A percentile compares a stretch with the other conserved stretches of the same genome.
Conservation (phyloP, 1,140 invertebrate species). For the Drosophila simulans region DNA sequence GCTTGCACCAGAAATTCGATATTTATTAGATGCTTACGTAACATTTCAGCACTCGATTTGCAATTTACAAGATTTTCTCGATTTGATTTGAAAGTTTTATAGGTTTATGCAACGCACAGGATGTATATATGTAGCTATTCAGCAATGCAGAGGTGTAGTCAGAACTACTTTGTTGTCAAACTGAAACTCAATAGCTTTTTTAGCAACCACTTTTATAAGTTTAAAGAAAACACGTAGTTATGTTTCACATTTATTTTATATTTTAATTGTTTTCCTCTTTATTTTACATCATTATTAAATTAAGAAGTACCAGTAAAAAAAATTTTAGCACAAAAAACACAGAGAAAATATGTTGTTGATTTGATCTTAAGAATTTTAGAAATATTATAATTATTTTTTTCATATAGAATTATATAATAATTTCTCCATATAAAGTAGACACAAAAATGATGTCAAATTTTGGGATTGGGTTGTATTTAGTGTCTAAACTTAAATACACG, state of each 20-base stretch:
- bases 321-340: conserved; percentile 37
- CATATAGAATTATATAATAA: conserved; percentile 36
- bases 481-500: conserved; percentile 43
- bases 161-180: conserved; percentile 21
- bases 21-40: conserved; percentile 78
- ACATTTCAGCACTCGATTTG: conserved; percentile 38
- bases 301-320: conserved; percentile 48
- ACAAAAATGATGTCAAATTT: conserved; percentile 65
- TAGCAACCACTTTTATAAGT: neutral
- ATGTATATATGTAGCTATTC: conserved; percentile 49
- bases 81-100: conserved; percentile 62
- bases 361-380: conserved; percentile 48
- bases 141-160: conserved; percentile 21
- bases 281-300: conserved; percentile 57
- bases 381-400: conserved; percentile 19
- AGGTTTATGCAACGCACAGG: conserved; percentile 62
- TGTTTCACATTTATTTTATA: conserved; percentile 33
- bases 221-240: neutral
- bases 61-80: conserved; percentile 36
- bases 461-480: conserved; percentile 17
- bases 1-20: conserved; percentile 49
- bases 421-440: conserved; percentile 71
- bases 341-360: conserved; percentile 44
- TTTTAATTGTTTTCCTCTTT: conserved; percentile 47
- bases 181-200: neutral